These are phyloP conservation scores for Neelides sp. DNA, from an alignment of 1,140 invertebrate species.

Conservation along the genomic window DNA sequence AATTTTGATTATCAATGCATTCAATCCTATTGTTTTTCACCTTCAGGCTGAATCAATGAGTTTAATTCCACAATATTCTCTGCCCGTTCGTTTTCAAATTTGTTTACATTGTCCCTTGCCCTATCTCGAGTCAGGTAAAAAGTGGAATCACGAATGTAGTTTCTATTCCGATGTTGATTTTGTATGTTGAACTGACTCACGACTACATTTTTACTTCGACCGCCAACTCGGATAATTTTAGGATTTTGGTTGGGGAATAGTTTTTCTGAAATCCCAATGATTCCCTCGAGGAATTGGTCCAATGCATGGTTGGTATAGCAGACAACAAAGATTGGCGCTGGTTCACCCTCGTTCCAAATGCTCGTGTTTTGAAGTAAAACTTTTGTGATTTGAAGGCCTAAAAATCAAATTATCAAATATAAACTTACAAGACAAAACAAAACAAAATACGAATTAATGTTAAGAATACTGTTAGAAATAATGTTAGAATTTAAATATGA, in stretches of 20 bases:
- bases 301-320: constrained; percentile 79
- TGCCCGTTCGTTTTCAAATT: background rate
- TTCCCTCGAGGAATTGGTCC: constrained; percentile 74
- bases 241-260: constrained; percentile 21
- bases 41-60: constrained; percentile 4
- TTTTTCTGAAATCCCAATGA: constrained; percentile 36
- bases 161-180: background rate
- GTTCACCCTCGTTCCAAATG: constrained; percentile 17
- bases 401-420: background rate
- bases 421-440: background rate
- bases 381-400: constrained; percentile 26
- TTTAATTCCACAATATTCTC: constrained; percentile 9
- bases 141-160: background rate
- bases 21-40: background rate
- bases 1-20: no score
- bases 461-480: background rate
- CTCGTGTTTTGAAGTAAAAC: constrained; percentile 22
- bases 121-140: background rate
- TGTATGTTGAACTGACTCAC: constrained; percentile 7
- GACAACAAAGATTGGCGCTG: constrained; percentile 55
- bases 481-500: no score
- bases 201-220: constrained; percentile 7
- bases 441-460: background rate
- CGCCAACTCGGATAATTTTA: constrained; percentile 18
- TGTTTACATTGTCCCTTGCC: constrained; percentile 2